phyloP scores from a whole-genome alignment of 2,888 invertebrate genomes.

The Strigamia transsilvanica region DNA sequence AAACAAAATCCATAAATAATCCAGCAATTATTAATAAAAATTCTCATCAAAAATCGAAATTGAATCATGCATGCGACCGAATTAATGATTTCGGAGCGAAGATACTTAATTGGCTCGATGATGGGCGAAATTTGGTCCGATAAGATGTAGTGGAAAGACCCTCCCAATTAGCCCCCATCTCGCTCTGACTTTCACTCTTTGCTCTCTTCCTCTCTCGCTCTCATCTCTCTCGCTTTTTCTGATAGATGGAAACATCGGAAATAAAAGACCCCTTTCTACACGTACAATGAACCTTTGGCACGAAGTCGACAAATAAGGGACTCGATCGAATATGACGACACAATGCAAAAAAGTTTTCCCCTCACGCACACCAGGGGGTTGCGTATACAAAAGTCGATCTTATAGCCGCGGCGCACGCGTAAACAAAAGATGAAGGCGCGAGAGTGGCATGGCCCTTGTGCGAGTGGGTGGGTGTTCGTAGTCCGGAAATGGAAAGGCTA shows the following conservation, averaged over 20 bases:
- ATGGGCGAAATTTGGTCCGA: no score
- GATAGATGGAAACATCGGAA: neutral
- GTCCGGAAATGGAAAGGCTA: slow-evolving; percentile 12
- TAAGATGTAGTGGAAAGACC: no score
- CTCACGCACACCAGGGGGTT: neutral
- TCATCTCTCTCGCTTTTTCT: no score
- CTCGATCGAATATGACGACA: slow-evolving; percentile 15
- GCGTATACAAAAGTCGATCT: slow-evolving; percentile 12
- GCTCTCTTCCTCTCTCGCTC: no score
- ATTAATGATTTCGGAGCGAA: no score
- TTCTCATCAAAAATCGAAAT: no score
- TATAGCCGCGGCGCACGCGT: neutral
- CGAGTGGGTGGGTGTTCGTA: neutral
- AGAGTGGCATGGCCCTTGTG: slow-evolving; percentile 20
- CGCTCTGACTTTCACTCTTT: no score
- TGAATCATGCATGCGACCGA: no score
- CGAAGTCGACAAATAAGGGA: neutral
- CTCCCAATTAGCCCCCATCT: no score
- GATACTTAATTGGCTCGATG: no score
- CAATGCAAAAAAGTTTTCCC: slow-evolving; percentile 4
- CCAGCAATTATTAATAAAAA: no score
- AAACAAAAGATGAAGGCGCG: slow-evolving; percentile 10
- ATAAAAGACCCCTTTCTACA: slow-evolving; percentile 1
- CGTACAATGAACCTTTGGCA: neutral
- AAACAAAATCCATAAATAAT: no score